Base-by-base conservation (phyloP, 2,113 vertebrate genomes). In the Halichoerus grypus region DNA sequence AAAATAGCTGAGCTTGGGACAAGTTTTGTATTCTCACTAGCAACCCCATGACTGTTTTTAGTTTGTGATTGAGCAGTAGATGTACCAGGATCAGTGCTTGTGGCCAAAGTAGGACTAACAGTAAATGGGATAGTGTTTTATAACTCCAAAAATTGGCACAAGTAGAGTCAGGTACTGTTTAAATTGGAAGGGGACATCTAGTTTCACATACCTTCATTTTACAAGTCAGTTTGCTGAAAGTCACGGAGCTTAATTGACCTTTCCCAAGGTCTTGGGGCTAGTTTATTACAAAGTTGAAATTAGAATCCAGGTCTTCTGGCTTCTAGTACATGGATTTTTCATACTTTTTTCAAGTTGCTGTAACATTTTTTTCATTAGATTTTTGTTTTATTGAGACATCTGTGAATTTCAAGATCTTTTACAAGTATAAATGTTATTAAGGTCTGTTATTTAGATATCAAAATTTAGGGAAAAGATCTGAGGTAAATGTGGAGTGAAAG, bases 31-130 rank as follows among this genome's bases (percentile, higher is more conserved):
- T 24, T 79, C 22, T 31, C 13, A 65, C 80, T 42, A 95, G 51
- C 39, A 51, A 14, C 72, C 36, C 46, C n/a, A 5, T 49, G 69
- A 63, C 93, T 97, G 82, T 93, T 98, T 95, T 97, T 93, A 95
- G 53, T 77, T 91, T 83, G 33, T 85, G 57, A 82, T 57, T 95
- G 76, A 22, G 88, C 33, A 46, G 4, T 82, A 57, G 24, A 80
- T 80, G 24, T 72, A 89, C n/a, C 19, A 79, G 15, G 10, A 46
- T 92, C 39, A 86, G 46, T 95, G 63, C 24, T 59, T 91, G n/a
- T 93, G 61, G 49, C 18, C 42, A 80, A 63, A 94, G 61, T 81
- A 28, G 4, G 77, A 77, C 76, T 63, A 65, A 94, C 63, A 94
- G 21, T 88, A 94, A 92, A 81, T 88, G 63, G 24, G 7, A n/a